Conservation (phyloP, 1,140 invertebrate genomes). For the Drosophila tani region DNA sequence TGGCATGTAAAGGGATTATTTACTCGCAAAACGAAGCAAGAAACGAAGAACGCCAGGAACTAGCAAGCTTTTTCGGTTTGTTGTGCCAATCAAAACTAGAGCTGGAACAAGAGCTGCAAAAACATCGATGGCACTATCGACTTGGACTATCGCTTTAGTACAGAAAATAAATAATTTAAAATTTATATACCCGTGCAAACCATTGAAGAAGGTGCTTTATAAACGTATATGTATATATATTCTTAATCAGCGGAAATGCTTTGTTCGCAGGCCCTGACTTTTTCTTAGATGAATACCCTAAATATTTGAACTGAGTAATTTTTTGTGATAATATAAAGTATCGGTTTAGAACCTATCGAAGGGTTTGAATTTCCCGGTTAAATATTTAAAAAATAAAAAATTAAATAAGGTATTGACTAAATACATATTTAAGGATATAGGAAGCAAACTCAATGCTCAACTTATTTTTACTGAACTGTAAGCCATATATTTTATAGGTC, state of each 20-base stretch:
- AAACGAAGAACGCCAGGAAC: constrained; percentile 52
- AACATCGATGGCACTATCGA: constrained; percentile 3
- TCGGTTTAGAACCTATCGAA: background rate
- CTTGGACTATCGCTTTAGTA: background rate
- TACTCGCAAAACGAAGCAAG: constrained; percentile 54
- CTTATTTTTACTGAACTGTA: no score
- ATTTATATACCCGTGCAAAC: background rate
- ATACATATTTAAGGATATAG: background rate
- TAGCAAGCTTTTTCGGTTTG: constrained; percentile 68
- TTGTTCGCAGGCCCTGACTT: background rate
- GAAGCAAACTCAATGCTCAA: no score
- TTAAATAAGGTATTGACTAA: background rate
- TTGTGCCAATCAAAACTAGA: constrained; percentile 47
- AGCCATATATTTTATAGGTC: no score
- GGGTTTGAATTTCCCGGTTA: background rate
- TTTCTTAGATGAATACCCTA: background rate
- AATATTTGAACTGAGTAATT: background rate
- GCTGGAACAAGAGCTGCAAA: background rate
- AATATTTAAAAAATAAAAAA: background rate
- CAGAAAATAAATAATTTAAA: background rate
- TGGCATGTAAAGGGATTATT: constrained; percentile 20
- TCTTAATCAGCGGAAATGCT: background rate
- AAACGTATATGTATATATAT: background rate
- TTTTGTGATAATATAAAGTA: background rate
- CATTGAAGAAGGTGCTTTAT: no score